These are phyloP conservation scores for Spodoptera exigua DNA, from an alignment of 2,888 invertebrate species.

Conservation along the genomic window DNA sequence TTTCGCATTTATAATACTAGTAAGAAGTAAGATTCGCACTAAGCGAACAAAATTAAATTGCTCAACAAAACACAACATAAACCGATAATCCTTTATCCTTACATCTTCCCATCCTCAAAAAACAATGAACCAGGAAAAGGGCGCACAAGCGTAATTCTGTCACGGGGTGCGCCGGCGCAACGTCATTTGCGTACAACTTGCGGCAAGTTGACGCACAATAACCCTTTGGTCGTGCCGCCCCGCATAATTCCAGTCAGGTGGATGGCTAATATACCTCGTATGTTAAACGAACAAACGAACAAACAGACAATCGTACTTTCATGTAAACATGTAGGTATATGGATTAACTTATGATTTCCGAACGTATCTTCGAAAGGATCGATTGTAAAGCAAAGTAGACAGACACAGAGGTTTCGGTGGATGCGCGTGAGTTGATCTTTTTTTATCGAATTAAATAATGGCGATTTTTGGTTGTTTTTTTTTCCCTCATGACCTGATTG, in stretches of 20 bases:
- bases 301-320: slow-evolving; percentile 38
- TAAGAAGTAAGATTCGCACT: too few species aligned
- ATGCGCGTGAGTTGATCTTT: not conserved
- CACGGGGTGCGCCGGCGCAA: slow-evolving; percentile 42
- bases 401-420: slow-evolving; percentile 8
- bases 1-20: too few species aligned
- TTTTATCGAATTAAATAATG: slow-evolving; percentile 2
- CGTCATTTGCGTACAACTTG: slow-evolving; percentile 58
- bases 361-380: slow-evolving; percentile 32
- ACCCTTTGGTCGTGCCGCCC: slow-evolving; percentile 54
- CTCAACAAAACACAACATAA: slow-evolving; percentile 8
- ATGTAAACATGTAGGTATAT: slow-evolving; percentile 32
- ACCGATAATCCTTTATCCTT: slow-evolving; percentile 28
- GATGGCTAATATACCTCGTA: slow-evolving; percentile 41
- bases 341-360: slow-evolving; percentile 46
- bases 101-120: slow-evolving; percentile 49
- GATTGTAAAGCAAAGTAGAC: slow-evolving; percentile 11
- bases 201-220: slow-evolving; percentile 57
- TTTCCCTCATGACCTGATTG: too few species aligned
- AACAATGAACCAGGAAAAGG: slow-evolving; percentile 53
- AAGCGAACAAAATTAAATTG: too few species aligned
- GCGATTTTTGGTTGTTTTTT: not conserved
- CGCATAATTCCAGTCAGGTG: slow-evolving; percentile 52
- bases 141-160: slow-evolving; percentile 52
- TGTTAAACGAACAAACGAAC: slow-evolving; percentile 17